A percentile compares a stretch with the other conserved stretches of the same genome.
phyloP scores from a whole-genome alignment of 2,888 invertebrate species.

The Reticulitermes lucifugus region DNA sequence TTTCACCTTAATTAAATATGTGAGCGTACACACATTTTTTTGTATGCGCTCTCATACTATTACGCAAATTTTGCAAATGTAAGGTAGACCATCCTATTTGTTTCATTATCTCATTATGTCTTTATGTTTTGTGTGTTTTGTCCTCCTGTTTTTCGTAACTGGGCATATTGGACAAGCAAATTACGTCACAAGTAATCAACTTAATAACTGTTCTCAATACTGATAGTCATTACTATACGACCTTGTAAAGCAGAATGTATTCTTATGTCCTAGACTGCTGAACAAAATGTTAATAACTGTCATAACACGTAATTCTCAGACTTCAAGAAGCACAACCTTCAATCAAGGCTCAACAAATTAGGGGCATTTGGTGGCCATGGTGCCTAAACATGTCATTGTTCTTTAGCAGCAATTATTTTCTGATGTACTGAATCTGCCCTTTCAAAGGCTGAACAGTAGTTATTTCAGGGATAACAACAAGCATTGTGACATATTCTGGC shows the following conservation, averaged over 20 bases:
- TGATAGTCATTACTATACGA: not conserved
- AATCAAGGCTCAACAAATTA: no score
- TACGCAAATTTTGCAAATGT: not conserved
- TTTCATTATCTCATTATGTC: not conserved
- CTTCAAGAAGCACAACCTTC: no score
- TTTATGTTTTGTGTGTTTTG: not conserved
- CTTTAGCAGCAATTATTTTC: no score
- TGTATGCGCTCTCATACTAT: not conserved
- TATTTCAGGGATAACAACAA: no score
- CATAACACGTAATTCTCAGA: not conserved
- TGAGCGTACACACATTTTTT: not conserved
- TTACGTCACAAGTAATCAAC: not conserved
- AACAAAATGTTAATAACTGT: not conserved
- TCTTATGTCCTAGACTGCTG: not conserved
- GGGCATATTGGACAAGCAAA: not conserved
- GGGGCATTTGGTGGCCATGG: no score
- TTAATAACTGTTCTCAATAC: not conserved
- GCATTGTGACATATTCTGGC: no score
- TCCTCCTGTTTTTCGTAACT: not conserved
- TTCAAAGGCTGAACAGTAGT: no score
- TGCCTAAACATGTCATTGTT: no score
- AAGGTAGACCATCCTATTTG: not conserved
- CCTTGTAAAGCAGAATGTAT: not conserved
- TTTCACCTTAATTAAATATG: not conserved
- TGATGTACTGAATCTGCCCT: no score